Evolutionary conservation across 2,797 vertebrate genomes (phyloP).

Genomic region (Sebastes kiyomatsui): DNA sequence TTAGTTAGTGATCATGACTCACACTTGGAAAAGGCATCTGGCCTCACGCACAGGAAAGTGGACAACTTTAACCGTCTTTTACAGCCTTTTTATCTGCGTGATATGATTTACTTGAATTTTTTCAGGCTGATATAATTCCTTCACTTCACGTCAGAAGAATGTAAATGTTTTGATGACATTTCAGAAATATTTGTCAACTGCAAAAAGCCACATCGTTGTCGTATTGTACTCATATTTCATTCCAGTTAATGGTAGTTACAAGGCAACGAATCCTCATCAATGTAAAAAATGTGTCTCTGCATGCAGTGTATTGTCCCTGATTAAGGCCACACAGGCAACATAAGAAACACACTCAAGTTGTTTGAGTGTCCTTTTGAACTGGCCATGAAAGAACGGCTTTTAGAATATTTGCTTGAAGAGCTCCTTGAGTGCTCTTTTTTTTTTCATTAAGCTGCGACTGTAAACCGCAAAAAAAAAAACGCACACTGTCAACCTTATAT

Average conservation of each 20-base stretch:
- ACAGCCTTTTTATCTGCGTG: background rate
- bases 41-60: background rate
- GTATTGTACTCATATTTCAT: background rate
- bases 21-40: background rate
- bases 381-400: constrained; percentile 13
- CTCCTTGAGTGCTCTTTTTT: constrained; percentile 15
- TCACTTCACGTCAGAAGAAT: background rate
- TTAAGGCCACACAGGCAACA: background rate
- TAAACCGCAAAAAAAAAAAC: background rate
- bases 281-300: background rate
- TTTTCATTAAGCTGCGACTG: constrained; percentile 12
- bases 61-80: background rate
- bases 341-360: constrained; percentile 5
- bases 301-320: background rate
- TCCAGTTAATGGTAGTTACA: background rate
- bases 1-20: background rate
- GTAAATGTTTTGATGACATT: background rate
- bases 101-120: background rate
- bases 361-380: constrained; percentile 6
- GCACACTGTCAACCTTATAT: background rate
- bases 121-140: background rate
- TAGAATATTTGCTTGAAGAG: constrained; percentile 23
- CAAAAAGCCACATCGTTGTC: background rate
- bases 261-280: background rate
- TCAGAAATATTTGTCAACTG: background rate